A percentile compares a stretch with the other conserved stretches of the same genome.
These are phyloP conservation scores for Apostichopus parvimensis DNA, from an alignment of 35 echinoderm and acorn worm genomes.

Conservation along the genomic window DNA sequence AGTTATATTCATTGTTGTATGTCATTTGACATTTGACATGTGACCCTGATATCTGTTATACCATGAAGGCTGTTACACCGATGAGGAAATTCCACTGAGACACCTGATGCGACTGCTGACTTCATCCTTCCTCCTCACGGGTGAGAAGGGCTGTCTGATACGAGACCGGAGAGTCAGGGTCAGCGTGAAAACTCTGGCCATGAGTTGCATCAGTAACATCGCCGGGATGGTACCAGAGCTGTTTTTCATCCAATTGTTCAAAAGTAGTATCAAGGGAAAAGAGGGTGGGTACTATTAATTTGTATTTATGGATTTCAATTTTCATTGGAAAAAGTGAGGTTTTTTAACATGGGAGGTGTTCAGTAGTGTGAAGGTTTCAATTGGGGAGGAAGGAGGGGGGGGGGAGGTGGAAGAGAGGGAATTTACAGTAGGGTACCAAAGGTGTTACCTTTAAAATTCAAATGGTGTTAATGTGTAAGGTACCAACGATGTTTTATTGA, in stretches of 20 bases:
- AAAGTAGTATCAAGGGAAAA: constrained; percentile 44
- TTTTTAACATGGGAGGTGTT: too few relatives aligned
- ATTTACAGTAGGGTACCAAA: too few relatives aligned
- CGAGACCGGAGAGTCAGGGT: constrained; percentile 78
- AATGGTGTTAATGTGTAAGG: too few relatives aligned
- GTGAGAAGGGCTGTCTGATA: constrained; percentile 67
- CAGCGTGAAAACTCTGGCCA: constrained; percentile 85
- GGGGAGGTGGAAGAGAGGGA: too few relatives aligned
- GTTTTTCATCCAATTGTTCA: constrained; percentile 82
- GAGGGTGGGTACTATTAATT: neutral
- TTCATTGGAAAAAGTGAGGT: too few relatives aligned
- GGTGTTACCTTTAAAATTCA: too few relatives aligned
- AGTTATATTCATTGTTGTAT: neutral
- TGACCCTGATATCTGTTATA: neutral
- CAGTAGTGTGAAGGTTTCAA: too few relatives aligned
- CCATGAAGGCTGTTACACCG: constrained; percentile 80
- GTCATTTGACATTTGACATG: neutral
- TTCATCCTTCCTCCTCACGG: constrained; percentile 84
- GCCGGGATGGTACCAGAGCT: constrained; percentile 77
- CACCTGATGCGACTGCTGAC: constrained; percentile 77
- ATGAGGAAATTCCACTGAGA: constrained; percentile 75
- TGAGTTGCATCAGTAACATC: constrained; percentile 76
- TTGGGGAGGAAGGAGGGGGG: too few relatives aligned
- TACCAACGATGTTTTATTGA: too few relatives aligned
- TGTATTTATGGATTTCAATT: too few relatives aligned